These are phyloP conservation scores for Drosophila recens DNA, from an alignment of 2,888 invertebrate genomes.

Conservation along the genomic window DNA sequence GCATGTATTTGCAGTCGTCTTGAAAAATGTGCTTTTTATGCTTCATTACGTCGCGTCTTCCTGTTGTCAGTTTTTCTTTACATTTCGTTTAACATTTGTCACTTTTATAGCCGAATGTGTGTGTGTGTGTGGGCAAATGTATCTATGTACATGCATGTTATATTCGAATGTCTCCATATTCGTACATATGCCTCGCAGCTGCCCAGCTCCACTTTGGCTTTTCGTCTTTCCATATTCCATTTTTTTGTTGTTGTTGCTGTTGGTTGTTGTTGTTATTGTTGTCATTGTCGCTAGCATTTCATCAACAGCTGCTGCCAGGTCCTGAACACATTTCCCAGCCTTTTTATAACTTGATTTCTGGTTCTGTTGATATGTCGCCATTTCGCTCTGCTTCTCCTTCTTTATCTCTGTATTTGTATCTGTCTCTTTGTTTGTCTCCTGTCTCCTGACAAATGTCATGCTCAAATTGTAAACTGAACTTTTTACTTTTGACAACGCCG, in stretches of 20 bases:
- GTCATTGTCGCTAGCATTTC: slow-evolving; percentile 71
- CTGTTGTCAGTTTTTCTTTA: slow-evolving; percentile 80
- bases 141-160: slow-evolving; percentile 28
- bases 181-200: slow-evolving; percentile 69
- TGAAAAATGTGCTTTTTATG: slow-evolving; percentile 80
- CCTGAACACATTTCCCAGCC: slow-evolving; percentile 63
- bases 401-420: not conserved
- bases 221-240: slow-evolving; percentile 33
- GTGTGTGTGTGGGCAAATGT: slow-evolving; percentile 7
- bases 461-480: slow-evolving; percentile 75
- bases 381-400: slow-evolving; percentile 35
- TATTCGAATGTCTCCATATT: slow-evolving; percentile 48
- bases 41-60: slow-evolving; percentile 79
- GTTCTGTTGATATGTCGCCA: slow-evolving; percentile 76
- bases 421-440: slow-evolving; percentile 23
- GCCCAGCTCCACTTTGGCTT: slow-evolving; percentile 73
- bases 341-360: slow-evolving; percentile 80
- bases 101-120: slow-evolving; percentile 72
- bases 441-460: slow-evolving; percentile 71
- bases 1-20: slow-evolving; percentile 63
- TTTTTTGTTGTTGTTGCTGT: slow-evolving; percentile 18
- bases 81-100: slow-evolving; percentile 82
- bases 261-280: slow-evolving; percentile 37
- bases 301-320: slow-evolving; percentile 76
- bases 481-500: slow-evolving; percentile 67